Evolutionary conservation across 2,113 vertebrate genomes (phyloP), one percentile per base, ranked within the genome.

Genomic region (Ailurus styani): DNA sequence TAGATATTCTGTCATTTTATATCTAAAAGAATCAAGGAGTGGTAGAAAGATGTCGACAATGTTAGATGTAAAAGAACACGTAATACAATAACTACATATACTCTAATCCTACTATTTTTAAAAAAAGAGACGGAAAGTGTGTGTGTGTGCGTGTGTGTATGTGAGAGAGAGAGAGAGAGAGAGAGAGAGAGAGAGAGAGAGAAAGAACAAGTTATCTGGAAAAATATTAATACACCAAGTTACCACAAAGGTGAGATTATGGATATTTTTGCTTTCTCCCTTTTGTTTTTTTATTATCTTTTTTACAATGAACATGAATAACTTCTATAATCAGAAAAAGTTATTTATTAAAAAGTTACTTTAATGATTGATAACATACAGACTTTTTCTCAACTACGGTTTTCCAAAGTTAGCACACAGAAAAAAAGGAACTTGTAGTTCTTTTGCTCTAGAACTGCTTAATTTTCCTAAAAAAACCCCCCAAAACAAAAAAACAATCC

Each of bases 1-100:
- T 96, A 96, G 55, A 77, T 31, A 68, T 95, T 89, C n/a, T 95
- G 23, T 95, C 52, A 87, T 86, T 96, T 96, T 94, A 55, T 79
- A 84, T 52, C 47, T 55, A 77, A 87, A 90, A 87, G 27, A 97
- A 57, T 57, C 42, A 93, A 92, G 55, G 25, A 91, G 13, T 86
- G n/a, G 29, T 75, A 14, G 18, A 75, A 92, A 92, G 94, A 75
- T 87, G 47, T 54, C 85, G 42, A 93, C 42, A 92, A 1, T 95
- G 25, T 89, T 93, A 93, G 50, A 68, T 87, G 29, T 87, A 66
- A 87, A 79, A 78, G 89, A 82, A 37, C 15, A 18, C 6, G 7
- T 52, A 72, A 62, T 45, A 72, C 31, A 70, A 40, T 86, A 87
- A 90, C 21, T 91, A 20, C 47, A 20, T 87, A 23, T 87, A 87